Base-by-base conservation (phyloP, 2,888 invertebrate genomes). In the Malachius bipustulatus region DNA sequence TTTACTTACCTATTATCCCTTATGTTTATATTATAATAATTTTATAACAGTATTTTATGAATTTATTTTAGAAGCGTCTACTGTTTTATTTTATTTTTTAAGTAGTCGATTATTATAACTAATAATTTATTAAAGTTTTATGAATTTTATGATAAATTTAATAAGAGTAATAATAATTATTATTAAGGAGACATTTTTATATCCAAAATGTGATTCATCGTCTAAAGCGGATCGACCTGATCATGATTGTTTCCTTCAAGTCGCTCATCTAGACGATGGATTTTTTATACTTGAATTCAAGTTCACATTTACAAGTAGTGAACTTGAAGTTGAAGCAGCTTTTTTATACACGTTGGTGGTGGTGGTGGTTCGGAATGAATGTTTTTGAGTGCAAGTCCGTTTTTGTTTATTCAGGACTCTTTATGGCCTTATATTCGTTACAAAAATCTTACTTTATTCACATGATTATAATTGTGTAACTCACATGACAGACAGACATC, bases 401-500 rank as follows among this genome's bases (percentile, higher is more conserved):
- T 6, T 8, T 8, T 6, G 6, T 19, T 19, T 6, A 19, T 19
- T 8, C 6, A 19, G 24, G 24, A 19, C 24, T 19, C 24, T 19
- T n/a, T 52, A 56, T 50, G 55, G 57, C 57, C 57, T 59, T 59
- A 48, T 48, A 8, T 53, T 50, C 47, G 47, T 52, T 48, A 48
- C 53, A 56, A 54, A 57, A 56, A 59, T 55, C 43, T 48, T 55
- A 54, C 56, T 58, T 55, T 58, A 57, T 58, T 54, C 54, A 52
- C 53, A 51, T 53, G n/a, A 19, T 8, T 19, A 19, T 19, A 19
- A 8, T 19, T 19, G n/a, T 19, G 24, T 8, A 19, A 8, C n/a
- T 8, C n/a, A 19, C 24, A 19, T n/a, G n/a, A 19, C 6, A 19
- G 6, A 19, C 6, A 19, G n/a, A 19, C 24, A 19, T 19, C 24